Percentiles rank a stretch among this genome's conserved stretches.
Evolutionary conservation across 2,797 vertebrate species (phyloP).

Genomic region (Amblyraja radiata): DNA sequence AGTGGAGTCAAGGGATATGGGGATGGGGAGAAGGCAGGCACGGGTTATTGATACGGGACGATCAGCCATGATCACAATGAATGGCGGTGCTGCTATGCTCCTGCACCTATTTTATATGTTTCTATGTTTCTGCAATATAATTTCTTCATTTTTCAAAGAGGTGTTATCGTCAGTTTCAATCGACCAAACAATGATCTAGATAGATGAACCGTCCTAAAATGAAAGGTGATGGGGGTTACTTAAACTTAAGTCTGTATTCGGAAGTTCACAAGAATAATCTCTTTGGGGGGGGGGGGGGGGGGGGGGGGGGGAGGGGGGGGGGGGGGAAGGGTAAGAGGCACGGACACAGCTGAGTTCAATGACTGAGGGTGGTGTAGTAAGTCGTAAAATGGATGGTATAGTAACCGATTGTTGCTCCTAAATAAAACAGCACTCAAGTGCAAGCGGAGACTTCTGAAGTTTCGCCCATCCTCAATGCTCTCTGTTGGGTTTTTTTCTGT

Average conservation of each 20-base stretch:
- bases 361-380: too few relatives aligned
- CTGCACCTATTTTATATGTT: too few relatives aligned
- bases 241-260: not conserved
- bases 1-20: too few relatives aligned
- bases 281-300: too few relatives aligned
- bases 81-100: too few relatives aligned
- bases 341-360: not conserved
- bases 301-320: too few relatives aligned
- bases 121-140: too few relatives aligned
- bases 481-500: not conserved
- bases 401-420: not conserved
- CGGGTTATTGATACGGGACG: too few relatives aligned
- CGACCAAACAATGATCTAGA: not conserved
- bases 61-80: too few relatives aligned
- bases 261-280: not conserved
- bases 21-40: too few relatives aligned
- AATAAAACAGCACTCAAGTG: conserved; percentile 14
- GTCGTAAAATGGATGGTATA: not conserved
- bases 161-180: not conserved
- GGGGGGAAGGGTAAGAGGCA: not conserved
- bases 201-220: not conserved
- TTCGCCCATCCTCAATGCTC: not conserved
- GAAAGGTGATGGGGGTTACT: not conserved
- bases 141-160: not conserved
- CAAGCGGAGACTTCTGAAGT: conserved; percentile 1